Evolutionary conservation across 1,140 invertebrate species (phyloP).

Genomic region (Trachymyrmex septentrionalis): DNA sequence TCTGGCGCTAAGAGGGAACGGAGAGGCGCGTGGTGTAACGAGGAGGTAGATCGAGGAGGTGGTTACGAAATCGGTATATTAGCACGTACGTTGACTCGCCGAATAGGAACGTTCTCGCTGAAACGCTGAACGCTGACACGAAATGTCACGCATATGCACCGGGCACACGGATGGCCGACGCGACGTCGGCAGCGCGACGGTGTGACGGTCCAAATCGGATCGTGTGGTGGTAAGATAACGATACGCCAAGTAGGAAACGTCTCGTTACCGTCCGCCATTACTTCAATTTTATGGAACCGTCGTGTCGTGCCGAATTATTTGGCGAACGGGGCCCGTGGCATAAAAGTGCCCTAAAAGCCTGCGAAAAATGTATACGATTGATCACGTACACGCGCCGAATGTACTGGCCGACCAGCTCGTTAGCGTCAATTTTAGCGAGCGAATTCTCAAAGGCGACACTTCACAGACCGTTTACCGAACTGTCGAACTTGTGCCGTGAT

Average conservation of each 20-base stretch:
- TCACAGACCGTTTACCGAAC: neutral
- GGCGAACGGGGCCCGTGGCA: conserved; percentile 36
- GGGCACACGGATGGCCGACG: neutral
- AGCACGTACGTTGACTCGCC: conserved; percentile 62
- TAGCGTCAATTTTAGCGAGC: conserved; percentile 21
- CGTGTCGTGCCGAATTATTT: conserved; percentile 61
- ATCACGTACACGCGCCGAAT: conserved; percentile 10
- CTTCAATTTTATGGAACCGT: conserved; percentile 80
- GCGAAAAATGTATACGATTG: conserved; percentile 2
- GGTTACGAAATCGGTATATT: conserved; percentile 57
- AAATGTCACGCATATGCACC: conserved; percentile 53
- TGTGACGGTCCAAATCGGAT: conserved; percentile 46
- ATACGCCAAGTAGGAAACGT: conserved; percentile 81
- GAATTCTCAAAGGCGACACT: conserved; percentile 7
- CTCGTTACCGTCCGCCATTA: conserved; percentile 82
- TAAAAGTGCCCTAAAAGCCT: neutral
- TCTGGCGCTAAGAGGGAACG: conserved; percentile 50
- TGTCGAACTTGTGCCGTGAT: neutral
- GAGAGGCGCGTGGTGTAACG: neutral
- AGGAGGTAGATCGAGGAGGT: conserved; percentile 36
- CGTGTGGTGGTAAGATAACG: conserved; percentile 63
- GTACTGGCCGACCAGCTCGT: neutral
- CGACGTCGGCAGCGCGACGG: neutral
- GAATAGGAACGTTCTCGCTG: conserved; percentile 48
- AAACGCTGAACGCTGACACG: conserved; percentile 48